Conservation (phyloP, 1,140 invertebrate genomes). For the Drosophila suzukii region DNA sequence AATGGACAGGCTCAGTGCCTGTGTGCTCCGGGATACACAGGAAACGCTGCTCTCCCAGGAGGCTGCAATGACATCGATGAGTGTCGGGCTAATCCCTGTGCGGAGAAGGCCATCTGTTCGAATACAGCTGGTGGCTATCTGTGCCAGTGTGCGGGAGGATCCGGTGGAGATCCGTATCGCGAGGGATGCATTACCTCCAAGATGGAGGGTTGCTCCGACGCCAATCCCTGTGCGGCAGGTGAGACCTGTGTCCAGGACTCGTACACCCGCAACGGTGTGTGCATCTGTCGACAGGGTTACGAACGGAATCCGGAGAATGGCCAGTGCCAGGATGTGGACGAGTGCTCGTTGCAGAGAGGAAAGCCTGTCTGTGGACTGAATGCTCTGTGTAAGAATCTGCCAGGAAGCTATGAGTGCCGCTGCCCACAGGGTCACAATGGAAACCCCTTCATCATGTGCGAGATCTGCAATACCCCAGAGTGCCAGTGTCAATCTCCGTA, state of each 20-base stretch:
- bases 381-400: constrained; percentile 95
- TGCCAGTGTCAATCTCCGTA: constrained; percentile 95
- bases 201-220: constrained; percentile 88
- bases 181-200: constrained; percentile 89
- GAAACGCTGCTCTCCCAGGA: constrained; percentile 87
- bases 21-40: constrained; percentile 91
- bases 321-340: constrained; percentile 94
- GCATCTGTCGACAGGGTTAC: constrained; percentile 94
- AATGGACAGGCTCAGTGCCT: constrained; percentile 93
- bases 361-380: constrained; percentile 93
- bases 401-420: constrained; percentile 96
- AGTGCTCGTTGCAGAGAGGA: constrained; percentile 90
- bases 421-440: constrained; percentile 94
- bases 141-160: constrained; percentile 94
- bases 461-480: constrained; percentile 92
- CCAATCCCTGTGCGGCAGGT: constrained; percentile 91
- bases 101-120: constrained; percentile 92
- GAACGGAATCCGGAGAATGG: constrained; percentile 89
- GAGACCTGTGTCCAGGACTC: constrained; percentile 94
- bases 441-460: constrained; percentile 94
- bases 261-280: constrained; percentile 90
- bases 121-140: constrained; percentile 94
- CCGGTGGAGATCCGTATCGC: constrained; percentile 89
- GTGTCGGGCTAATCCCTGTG: constrained; percentile 91
- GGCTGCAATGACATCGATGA: constrained; percentile 96